Base-by-base conservation (phyloP, 1,140 invertebrate genomes). In the Philopotamus ludificatus region DNA sequence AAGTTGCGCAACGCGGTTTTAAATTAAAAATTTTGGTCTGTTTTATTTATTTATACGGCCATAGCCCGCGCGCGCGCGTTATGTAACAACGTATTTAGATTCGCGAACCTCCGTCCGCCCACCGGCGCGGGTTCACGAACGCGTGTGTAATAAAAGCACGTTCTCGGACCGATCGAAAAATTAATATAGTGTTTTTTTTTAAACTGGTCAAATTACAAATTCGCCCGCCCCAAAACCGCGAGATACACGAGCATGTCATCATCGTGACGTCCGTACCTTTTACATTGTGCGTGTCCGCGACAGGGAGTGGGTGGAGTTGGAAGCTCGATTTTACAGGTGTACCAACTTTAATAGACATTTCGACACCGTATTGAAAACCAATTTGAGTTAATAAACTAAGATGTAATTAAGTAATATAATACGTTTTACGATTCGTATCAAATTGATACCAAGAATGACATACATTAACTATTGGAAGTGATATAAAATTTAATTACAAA, bases 1-100 rank as follows among this genome's bases (percentile, higher is more conserved):
- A 12, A 1, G 4, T 50, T 50, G 47, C 47, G 47, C 47, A 50
- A 50, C n/a, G 12, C 4, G 12, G 12, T 7, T 50, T 21, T 3
- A 20, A 50, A 50, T 20, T 21, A 21, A 50, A 22, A 16, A 20
- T 21, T 50, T 18, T 50, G 47, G 21, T 50, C 47, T 21, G 47
- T 18, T 50, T 50, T 50, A 50, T 50, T 50, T 18, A 18, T 50
- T 50, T 21, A 21, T 50, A 50, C 21, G 15, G 47, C 15, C 47
- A 50, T 50, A 18, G n/a, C n/a, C 47, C 16, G 3, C 47, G 47
- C 10, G 12, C 15, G 18, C 12, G 42, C 20, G 47, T 50, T 34
- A 12, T 34, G 28, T 12, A 34, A 34, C 28, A 12, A 12, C 28
- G 28, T n/a, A n/a, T n/a, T n/a, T n/a, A 34, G 28, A 34, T 34